Percentiles rank a stretch among this genome's conserved stretches.
Evolutionary conservation across 2,797 vertebrate genomes (phyloP).

Genomic region (Amblyopsis hoosieri): DNA sequence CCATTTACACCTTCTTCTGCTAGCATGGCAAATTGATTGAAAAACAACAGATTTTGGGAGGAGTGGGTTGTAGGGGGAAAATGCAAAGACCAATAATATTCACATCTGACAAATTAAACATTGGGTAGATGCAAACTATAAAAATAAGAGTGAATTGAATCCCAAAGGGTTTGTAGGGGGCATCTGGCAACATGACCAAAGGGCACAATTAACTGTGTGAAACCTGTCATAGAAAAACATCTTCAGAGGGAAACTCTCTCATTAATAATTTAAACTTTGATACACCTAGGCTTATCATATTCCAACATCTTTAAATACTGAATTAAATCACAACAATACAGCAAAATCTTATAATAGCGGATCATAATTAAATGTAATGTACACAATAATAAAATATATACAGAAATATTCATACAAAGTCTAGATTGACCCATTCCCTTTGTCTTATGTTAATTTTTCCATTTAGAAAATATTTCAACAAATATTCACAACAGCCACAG

Average conservation of each 20-base stretch:
- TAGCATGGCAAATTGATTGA: slow-evolving; percentile 67
- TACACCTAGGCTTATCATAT: slow-evolving; percentile 76
- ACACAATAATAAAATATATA: slow-evolving; percentile 87
- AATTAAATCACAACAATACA: slow-evolving; percentile 85
- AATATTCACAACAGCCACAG: slow-evolving; percentile 63
- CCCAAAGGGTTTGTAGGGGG: slow-evolving; percentile 65
- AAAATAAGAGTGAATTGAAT: slow-evolving; percentile 72
- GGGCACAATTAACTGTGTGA: slow-evolving; percentile 75
- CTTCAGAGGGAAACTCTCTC: slow-evolving; percentile 69
- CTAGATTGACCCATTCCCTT: slow-evolving; percentile 62
- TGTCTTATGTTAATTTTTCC: slow-evolving; percentile 72
- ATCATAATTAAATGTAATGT: slow-evolving; percentile 83
- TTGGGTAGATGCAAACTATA: slow-evolving; percentile 73
- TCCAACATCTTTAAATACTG: slow-evolving; percentile 80
- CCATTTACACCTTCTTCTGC: slow-evolving; percentile 53
- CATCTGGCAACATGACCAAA: slow-evolving; percentile 71
- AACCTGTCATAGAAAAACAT: slow-evolving; percentile 71
- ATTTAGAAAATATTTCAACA: slow-evolving; percentile 50
- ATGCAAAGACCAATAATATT: slow-evolving; percentile 75
- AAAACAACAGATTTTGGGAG: slow-evolving; percentile 61
- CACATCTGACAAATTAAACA: slow-evolving; percentile 80
- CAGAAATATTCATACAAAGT: slow-evolving; percentile 82
- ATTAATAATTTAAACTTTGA: slow-evolving; percentile 76
- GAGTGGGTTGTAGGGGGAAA: slow-evolving; percentile 39
- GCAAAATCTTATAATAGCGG: slow-evolving; percentile 78